Conservation (phyloP, 2,113 vertebrate genomes). For the Pipa parva region DNA sequence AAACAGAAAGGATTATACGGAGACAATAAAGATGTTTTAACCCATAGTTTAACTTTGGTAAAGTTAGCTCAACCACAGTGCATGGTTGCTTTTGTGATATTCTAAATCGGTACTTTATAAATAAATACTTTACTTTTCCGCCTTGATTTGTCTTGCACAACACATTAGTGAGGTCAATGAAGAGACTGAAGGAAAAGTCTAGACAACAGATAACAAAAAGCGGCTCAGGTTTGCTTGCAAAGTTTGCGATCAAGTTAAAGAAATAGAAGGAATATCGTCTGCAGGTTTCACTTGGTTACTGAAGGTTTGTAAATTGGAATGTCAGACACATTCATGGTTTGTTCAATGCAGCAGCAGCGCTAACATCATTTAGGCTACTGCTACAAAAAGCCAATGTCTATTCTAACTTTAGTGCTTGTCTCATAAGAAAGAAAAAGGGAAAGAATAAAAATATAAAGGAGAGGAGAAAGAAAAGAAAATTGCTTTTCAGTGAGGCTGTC, state of each 20-base stretch:
- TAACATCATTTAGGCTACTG: slow-evolving; percentile 60
- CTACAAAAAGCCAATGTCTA: slow-evolving; percentile 55
- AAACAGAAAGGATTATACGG: slow-evolving; percentile 38
- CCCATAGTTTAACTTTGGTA: background rate
- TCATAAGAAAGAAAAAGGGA: slow-evolving; percentile 41
- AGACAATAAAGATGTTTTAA: slow-evolving; percentile 49
- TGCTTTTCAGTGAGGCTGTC: slow-evolving; percentile 83
- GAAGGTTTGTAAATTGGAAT: slow-evolving; percentile 75
- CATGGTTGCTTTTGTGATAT: no score
- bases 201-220: slow-evolving; percentile 61
- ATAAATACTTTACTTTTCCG: no score
- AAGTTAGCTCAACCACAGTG: no score
- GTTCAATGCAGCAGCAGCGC: slow-evolving; percentile 54
- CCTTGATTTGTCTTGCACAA: no score
- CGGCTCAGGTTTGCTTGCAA: slow-evolving; percentile 55
- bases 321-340: slow-evolving; percentile 54
- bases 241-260: slow-evolving; percentile 50
- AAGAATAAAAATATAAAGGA: slow-evolving; percentile 32
- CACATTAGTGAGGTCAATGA: slow-evolving; percentile 68
- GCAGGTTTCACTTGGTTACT: slow-evolving; percentile 72
- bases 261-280: slow-evolving; percentile 60
- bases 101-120: no score
- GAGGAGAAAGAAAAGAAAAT: slow-evolving; percentile 51
- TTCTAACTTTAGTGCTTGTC: slow-evolving; percentile 53
- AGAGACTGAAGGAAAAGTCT: slow-evolving; percentile 52